Evolutionary conservation across 2,888 invertebrate species (phyloP).

Genomic region (Tipula vernalis): DNA sequence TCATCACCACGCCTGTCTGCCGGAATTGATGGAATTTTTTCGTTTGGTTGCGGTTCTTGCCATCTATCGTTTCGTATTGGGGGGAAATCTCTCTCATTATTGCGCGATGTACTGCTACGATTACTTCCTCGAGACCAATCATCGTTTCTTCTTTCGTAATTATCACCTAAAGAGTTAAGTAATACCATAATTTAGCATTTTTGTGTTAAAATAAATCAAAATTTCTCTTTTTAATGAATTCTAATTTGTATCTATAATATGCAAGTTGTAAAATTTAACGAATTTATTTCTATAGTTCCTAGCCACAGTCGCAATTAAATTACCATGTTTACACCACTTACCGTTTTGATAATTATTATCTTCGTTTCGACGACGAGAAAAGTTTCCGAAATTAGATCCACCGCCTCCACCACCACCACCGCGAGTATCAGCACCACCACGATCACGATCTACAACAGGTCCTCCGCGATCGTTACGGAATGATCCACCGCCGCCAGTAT

Average conservation of each 20-base stretch:
- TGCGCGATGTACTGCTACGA: conserved; percentile 17
- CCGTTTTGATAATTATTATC: conserved; percentile 20
- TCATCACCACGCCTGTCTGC: conserved; percentile 15
- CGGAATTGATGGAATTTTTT: neutral
- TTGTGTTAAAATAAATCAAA: too few species aligned
- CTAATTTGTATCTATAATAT: too few species aligned
- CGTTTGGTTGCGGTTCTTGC: conserved; percentile 38
- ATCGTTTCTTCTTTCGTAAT: conserved; percentile 9
- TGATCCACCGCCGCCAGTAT: conserved; percentile 18
- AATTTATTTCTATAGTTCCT: too few species aligned
- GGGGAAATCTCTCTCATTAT: conserved; percentile 23
- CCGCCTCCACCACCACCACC: conserved; percentile 43
- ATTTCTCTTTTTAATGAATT: too few species aligned
- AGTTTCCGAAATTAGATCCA: conserved; percentile 34
- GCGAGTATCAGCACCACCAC: conserved; percentile 18
- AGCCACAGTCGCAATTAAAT: too few species aligned
- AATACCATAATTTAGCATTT: neutral
- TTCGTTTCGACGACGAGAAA: conserved; percentile 19
- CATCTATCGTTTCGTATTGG: conserved; percentile 48
- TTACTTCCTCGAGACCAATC: conserved; percentile 18
- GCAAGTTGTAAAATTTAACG: too few species aligned
- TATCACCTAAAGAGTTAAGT: conserved; percentile 9
- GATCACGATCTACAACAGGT: conserved; percentile 29
- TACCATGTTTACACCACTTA: neutral
- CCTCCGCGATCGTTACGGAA: conserved; percentile 29